Evolutionary conservation across 2,797 vertebrate genomes (phyloP).

Genomic region (Pseudochirops cupreus): DNA sequence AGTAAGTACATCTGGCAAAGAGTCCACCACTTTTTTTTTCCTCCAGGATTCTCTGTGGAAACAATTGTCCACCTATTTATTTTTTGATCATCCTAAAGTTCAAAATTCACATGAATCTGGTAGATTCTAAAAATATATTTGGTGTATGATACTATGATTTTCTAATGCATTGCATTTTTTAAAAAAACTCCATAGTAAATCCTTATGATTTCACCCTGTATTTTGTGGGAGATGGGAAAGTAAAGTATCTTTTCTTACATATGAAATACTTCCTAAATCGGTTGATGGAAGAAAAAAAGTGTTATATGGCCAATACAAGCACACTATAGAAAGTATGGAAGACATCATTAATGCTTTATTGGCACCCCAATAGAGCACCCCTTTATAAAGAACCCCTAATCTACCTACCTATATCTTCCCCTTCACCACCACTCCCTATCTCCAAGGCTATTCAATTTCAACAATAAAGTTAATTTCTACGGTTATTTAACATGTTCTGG

Average conservation of each 20-base stretch:
- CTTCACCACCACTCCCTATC: neutral
- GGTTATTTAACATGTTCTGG: constrained; percentile 72
- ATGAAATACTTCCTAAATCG: constrained; percentile 30
- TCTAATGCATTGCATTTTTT: constrained; percentile 20
- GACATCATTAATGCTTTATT: constrained; percentile 20
- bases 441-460: constrained; percentile 47
- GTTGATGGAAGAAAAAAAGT: neutral
- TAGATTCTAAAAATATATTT: constrained; percentile 57
- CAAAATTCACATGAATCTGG: constrained; percentile 38
- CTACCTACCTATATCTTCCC: constrained; percentile 40
- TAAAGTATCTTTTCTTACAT: constrained; percentile 1
- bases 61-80: constrained; percentile 44
- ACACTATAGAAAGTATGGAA: neutral
- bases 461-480: constrained; percentile 64
- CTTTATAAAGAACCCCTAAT: constrained; percentile 11
- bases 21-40: constrained; percentile 52
- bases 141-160: constrained; percentile 26
- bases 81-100: constrained; percentile 59
- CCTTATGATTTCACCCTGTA: constrained; percentile 46
- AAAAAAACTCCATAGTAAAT: constrained; percentile 53
- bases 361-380: constrained; percentile 14
- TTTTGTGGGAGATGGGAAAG: neutral
- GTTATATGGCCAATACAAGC: neutral
- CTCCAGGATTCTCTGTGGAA: constrained; percentile 53
- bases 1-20: constrained; percentile 52